Evolutionary conservation across 2,113 vertebrate species (phyloP), one percentile per base, ranked within the genome.

Genomic region (Typhlomys cinereus): DNA sequence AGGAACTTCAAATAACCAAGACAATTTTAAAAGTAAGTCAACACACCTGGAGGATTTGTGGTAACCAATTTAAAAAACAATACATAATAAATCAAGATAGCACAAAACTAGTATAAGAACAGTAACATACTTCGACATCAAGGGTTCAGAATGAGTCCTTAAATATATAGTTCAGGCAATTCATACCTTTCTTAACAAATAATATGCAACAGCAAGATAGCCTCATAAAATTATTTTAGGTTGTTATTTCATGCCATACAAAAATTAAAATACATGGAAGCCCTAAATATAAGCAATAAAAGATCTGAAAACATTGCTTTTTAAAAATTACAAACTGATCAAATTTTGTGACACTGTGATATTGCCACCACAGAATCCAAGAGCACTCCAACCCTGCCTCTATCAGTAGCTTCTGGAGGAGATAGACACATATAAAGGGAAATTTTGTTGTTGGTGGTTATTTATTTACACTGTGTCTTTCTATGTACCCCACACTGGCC

Each of bases 21-120:
- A 66, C 5, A 15, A 27, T 82, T 82, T 76, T 29, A 71, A 89
- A 46, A 67, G n/a, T n/a, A 54, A 39, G 52, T 80, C n/a, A n/a
- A 12, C 36, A 88, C 57, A 89, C 1, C 13, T 52, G 2, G 13
- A 85, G 13, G 46, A 84, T 5, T 73, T 70, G 69, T 0, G 80
- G 70, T 27, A 61, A 15, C 25, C 62, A 76, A 67, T 92, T 91
- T 27, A 84, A 78, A 93, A 94, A 39, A 13, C 44, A 83, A 46
- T 39, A 15, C 15, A 78, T 86, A 89, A 8, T 80, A 61, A 74
- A 27, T 61, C 29, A 75, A 75, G 21, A 59, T 34, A n/a, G 29
- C 39, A 7, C 71, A 13, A 27, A 78, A 34, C 31, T 62, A 66
- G 4, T 50, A 12, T 76, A 66, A 78, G 74, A 20, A 39, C 4